A percentile compares a stretch with the other conserved stretches of the same genome.
Evolutionary conservation across 1,140 invertebrate genomes (phyloP).

Genomic region (Temnothorax longispinosus): DNA sequence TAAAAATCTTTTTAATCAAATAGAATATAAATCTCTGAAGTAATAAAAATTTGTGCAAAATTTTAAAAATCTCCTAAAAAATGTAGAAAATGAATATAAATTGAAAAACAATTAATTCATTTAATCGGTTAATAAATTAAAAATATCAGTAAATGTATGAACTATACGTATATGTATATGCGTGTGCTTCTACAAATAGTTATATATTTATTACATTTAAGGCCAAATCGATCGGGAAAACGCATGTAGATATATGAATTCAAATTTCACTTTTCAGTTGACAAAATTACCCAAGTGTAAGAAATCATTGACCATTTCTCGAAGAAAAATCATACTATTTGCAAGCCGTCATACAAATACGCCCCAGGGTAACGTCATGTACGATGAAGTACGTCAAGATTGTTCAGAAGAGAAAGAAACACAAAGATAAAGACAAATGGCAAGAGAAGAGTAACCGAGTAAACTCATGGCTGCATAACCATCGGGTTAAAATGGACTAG

Average conservation of each 20-base stretch:
- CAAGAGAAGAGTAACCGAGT: neutral
- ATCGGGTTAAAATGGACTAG: neutral
- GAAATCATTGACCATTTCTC: neutral
- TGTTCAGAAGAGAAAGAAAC: conserved; percentile 36
- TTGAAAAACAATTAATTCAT: too few relatives aligned
- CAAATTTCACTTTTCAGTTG: neutral
- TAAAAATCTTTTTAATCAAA: neutral
- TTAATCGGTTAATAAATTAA: too few relatives aligned
- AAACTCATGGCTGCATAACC: neutral
- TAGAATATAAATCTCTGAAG: neutral
- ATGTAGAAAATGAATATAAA: neutral
- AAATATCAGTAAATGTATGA: neutral
- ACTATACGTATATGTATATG: neutral
- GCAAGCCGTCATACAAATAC: conserved; percentile 20
- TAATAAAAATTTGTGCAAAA: neutral
- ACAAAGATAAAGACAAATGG: neutral
- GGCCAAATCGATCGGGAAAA: neutral
- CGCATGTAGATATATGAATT: neutral
- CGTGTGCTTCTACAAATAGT: neutral
- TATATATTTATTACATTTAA: neutral
- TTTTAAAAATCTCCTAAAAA: neutral
- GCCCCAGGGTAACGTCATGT: neutral
- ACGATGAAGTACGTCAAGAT: conserved; percentile 14
- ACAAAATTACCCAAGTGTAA: neutral
- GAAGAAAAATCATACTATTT: neutral